phyloP scores from a whole-genome alignment of 2,797 vertebrate genomes.

The Pipistrellus nathusii region DNA sequence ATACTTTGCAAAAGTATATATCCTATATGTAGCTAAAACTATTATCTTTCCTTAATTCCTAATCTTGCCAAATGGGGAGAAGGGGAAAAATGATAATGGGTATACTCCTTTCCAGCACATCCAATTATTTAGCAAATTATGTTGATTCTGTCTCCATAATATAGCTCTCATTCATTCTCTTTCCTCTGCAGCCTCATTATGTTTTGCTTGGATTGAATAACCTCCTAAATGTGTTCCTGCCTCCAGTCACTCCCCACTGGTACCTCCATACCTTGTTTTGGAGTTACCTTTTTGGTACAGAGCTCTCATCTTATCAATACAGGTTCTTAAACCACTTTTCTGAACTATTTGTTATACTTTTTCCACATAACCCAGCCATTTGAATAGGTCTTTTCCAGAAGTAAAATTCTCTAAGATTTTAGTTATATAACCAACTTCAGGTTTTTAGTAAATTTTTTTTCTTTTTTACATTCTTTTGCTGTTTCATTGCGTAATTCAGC shows the following conservation, averaged over 20 bases:
- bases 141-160: not conserved
- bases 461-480: constrained; percentile 6
- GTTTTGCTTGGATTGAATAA: not conserved
- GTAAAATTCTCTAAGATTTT: constrained; percentile 46
- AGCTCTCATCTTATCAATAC: not conserved
- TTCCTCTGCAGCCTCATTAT: not conserved
- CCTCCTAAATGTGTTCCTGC: not conserved
- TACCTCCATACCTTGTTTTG: not conserved
- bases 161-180: not conserved
- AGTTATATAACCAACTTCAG: not conserved
- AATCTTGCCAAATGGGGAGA: not conserved
- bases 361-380: not conserved
- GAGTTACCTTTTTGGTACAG: not conserved
- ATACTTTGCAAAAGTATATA: constrained; percentile 2
- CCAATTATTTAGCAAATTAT: not conserved
- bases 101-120: not conserved
- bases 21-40: not conserved
- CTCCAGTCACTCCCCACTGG: not conserved
- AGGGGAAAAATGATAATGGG: not conserved
- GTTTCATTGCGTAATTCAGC: not conserved
- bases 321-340: not conserved
- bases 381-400: constrained; percentile 15
- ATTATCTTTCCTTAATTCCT: constrained; percentile 13
- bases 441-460: constrained; percentile 51
- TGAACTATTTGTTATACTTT: not conserved